phyloP scores from a whole-genome alignment of 2,888 invertebrate species.

The Phengaris arion region DNA sequence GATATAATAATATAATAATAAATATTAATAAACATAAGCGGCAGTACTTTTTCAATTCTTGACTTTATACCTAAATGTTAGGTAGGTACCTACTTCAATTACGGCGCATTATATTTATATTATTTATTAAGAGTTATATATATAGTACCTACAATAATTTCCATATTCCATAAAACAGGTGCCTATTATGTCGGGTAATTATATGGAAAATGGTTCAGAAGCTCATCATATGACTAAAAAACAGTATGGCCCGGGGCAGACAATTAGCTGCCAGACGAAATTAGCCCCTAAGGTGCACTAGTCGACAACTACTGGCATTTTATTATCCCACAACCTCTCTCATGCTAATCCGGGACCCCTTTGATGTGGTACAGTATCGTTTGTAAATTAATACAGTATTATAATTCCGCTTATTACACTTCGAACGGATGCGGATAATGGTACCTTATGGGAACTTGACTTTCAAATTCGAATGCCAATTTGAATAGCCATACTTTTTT shows the following conservation, averaged over 20 bases:
- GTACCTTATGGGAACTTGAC: slow-evolving; percentile 33
- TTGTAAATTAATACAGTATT: slow-evolving; percentile 46
- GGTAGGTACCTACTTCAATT: not conserved
- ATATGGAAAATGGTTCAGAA: slow-evolving; percentile 40
- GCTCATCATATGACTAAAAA: slow-evolving; percentile 58
- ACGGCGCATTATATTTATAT: slow-evolving; percentile 16
- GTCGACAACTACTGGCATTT: slow-evolving; percentile 65
- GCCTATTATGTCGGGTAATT: slow-evolving; percentile 13
- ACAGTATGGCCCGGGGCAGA: slow-evolving; percentile 67
- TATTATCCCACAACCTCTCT: slow-evolving; percentile 72
- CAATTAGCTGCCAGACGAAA: slow-evolving; percentile 71
- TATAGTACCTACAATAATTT: slow-evolving; percentile 11
- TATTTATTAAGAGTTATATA: slow-evolving; percentile 19
- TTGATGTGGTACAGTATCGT: slow-evolving; percentile 64
- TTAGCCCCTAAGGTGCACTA: slow-evolving; percentile 76
- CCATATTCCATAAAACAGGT: slow-evolving; percentile 26
- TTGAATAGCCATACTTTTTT: slow-evolving; percentile 18
- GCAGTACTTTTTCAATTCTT: slow-evolving; percentile 8
- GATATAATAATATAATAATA: not conserved
- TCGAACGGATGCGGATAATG: slow-evolving; percentile 38
- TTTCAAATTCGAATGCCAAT: slow-evolving; percentile 27
- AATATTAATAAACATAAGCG: not conserved
- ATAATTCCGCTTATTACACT: slow-evolving; percentile 41
- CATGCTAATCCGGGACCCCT: slow-evolving; percentile 71
- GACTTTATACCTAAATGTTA: not conserved